phyloP scores from a whole-genome alignment of 2,797 vertebrate species.

The Cetoscarus ocellatus region DNA sequence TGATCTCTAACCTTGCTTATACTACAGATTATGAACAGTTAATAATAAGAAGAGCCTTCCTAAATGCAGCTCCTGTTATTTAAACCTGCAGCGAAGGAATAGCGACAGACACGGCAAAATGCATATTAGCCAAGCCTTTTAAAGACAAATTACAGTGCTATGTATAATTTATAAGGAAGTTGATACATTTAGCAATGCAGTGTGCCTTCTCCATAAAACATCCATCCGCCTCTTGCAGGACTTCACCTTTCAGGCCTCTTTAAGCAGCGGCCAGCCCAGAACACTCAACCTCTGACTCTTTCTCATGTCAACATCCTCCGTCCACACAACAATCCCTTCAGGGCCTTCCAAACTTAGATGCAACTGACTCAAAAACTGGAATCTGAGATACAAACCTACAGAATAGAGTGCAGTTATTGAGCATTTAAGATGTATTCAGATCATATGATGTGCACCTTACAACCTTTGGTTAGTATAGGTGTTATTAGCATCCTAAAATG shows the following conservation, averaged over 20 bases:
- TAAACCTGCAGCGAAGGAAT: conserved; percentile 78
- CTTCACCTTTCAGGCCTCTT: conserved; percentile 57
- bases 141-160: conserved; percentile 86
- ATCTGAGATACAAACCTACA: conserved; percentile 54
- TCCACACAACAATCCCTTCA: conserved; percentile 48
- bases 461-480: conserved; percentile 80
- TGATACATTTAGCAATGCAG: conserved; percentile 84
- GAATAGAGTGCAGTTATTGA: conserved; percentile 67
- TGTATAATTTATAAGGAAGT: conserved; percentile 85
- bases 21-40: conserved; percentile 81
- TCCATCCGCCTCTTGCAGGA: conserved; percentile 63
- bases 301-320: conserved; percentile 55
- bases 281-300: conserved; percentile 53
- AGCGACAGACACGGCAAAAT: conserved; percentile 79
- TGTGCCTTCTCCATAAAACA: conserved; percentile 76
- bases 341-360: conserved; percentile 45
- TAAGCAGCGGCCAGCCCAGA: conserved; percentile 62
- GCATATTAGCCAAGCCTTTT: conserved; percentile 84
- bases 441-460: conserved; percentile 68
- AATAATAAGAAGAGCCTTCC: conserved; percentile 76
- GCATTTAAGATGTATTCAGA: conserved; percentile 54
- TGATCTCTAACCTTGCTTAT: conserved; percentile 78
- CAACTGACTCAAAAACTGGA: conserved; percentile 58
- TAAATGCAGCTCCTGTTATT: conserved; percentile 68
- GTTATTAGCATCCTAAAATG: conserved; percentile 66